Base-by-base conservation (phyloP, 2,888 invertebrate species). In the Neelides folsomi region DNA sequence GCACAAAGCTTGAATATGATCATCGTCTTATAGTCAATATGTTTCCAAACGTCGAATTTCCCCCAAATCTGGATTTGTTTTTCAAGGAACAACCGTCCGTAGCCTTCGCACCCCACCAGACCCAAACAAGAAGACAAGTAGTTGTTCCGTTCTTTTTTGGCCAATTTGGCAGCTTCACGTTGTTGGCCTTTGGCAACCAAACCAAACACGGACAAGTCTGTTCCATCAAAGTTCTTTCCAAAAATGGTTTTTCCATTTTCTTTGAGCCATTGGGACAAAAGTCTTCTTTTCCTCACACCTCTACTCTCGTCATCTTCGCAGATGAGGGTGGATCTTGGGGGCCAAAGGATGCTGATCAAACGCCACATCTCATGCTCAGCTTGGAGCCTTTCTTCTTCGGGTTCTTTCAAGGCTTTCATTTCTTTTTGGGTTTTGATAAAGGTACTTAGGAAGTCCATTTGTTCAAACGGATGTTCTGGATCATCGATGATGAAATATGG, bases 271-370 rank as follows among this genome's bases (percentile, higher is more conserved):
- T 52, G 43, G 1, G 53, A 50, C 42, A 59, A 53, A 38, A 52
- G 51, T n/a, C 57, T 48, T 13, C 59, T 51, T 18, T 58, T 27
- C 27, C 27, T 3, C 3, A 7, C 3, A 7, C 27, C 27, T 3
- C 3, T 5, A 7, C 27, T 27, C 27, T 3, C 27, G 27, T 27
- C 27, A 3, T 3, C 7, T 27, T 27, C 27, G 7, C 4, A 7
- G 27, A 27, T 27, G 27, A 27, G 27, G 4, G 27, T 27, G 7
- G 27, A 27, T 27, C 7, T 3, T 7, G 27, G 27, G 4, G 62
- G 58, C 93, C 93, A 93, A 8, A 93, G 74, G 0, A 89, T 85
- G 7, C 81, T 79, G 64, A 86, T 82, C 0, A 89, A 73, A 12
- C 79, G 77, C 83, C 84, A 86, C 13, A 72, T 68, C 51, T 67